Conservation (phyloP, 2,797 vertebrate genomes). For the Labeo calbasu region DNA sequence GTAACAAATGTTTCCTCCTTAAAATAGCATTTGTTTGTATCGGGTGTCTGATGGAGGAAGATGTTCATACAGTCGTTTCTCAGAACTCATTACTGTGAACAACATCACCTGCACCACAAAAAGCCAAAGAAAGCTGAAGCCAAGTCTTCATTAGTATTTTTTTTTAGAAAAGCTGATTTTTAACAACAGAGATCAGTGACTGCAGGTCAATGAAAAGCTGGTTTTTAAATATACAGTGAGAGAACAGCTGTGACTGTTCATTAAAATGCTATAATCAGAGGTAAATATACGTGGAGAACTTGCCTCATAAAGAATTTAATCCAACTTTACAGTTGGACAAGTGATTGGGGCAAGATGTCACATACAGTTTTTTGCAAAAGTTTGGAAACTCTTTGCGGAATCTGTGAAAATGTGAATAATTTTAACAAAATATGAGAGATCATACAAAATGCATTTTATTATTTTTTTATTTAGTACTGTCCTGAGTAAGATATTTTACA, state of each 20-base stretch:
- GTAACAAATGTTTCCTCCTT: slow-evolving; percentile 54
- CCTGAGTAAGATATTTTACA: no score
- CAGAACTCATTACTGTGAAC: slow-evolving; percentile 53
- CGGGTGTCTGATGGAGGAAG: slow-evolving; percentile 45
- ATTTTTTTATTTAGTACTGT: no score
- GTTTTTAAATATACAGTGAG: slow-evolving; percentile 14
- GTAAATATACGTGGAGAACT: not conserved
- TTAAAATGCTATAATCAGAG: not conserved
- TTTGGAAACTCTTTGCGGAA: no score
- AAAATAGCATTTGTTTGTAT: slow-evolving; percentile 60
- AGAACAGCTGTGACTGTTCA: not conserved
- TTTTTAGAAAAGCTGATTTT: not conserved
- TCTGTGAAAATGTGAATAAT: no score
- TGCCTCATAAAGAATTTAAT: not conserved
- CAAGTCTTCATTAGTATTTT: slow-evolving; percentile 13
- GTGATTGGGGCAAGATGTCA: not conserved
- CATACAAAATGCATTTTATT: no score
- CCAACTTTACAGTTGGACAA: not conserved
- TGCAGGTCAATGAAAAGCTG: not conserved
- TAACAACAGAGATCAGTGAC: slow-evolving; percentile 11
- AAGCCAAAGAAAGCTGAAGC: slow-evolving; percentile 34
- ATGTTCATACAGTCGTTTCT: slow-evolving; percentile 41
- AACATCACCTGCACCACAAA: slow-evolving; percentile 53
- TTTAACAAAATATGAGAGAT: no score
- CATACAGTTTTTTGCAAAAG: not conserved